Base-by-base conservation (phyloP, 37 sponge, comb jelly and placozoan species). In the Tethya wilhelma region DNA sequence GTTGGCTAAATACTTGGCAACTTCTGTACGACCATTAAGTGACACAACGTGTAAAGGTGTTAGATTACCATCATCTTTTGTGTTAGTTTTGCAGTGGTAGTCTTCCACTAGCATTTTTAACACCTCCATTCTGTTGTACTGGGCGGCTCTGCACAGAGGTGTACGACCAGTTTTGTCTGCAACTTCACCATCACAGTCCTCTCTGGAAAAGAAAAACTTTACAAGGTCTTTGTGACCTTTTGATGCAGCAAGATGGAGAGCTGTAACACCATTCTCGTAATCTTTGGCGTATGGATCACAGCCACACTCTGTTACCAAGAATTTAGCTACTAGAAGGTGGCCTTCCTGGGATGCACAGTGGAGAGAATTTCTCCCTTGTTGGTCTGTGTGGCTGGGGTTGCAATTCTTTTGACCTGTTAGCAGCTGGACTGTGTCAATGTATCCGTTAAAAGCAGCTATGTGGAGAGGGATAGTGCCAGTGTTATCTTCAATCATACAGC, bases 1-100 rank as follows among this genome's bases (percentile, higher is more conserved):
- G 5, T 45, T 31, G 23, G 68, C 37, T 43, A 97, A 67, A 30
- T 74, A 55, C 44, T 67, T 56, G 20, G 82, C 88, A 11, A 94
- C 79, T 17, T 78, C 82, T 0, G 67, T 43, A 39, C 77, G 33
- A 22, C 95, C 93, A 26, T 83, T 49, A 39, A 19, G 36, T 6
- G 90, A 90, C 3, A 95, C 93, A n/a, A 90, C 0, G 62, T 97
- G 95, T 0, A 95, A 56, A 33, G 98, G 84, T 23, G 78, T 78
- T 40, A 75, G 69, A 5, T 64, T 83, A 46, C 86, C 71, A 14
- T 59, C 83, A 69, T 90, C 84, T 69, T 57, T 38, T 28, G 39
- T 78, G 4, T 38, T 42, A 22, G 67, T 38, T 36, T 81, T 65
- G 29, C 79, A 79, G 4, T 68, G 33, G 43, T 31, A n/a, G n/a